These are phyloP conservation scores for Erpetoichthys calabaricus DNA, from an alignment of 2,797 vertebrate species.

Conservation along the genomic window DNA sequence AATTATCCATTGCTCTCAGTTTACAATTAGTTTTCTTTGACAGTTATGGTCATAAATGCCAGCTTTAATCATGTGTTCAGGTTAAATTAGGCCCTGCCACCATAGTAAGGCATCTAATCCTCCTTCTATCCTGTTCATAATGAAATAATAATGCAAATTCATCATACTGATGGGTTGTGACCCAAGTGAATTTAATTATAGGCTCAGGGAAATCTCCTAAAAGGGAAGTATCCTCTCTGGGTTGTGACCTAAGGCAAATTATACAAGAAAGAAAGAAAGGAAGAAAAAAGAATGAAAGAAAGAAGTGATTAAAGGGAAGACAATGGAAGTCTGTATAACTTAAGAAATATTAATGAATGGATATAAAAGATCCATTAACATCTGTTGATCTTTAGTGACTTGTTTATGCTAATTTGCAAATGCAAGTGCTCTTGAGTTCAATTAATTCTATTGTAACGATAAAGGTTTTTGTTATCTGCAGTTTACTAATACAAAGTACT, in stretches of 20 bases:
- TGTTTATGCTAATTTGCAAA: too few relatives aligned
- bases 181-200: slow-evolving; percentile 51
- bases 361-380: too few relatives aligned
- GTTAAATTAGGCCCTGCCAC: slow-evolving; percentile 43
- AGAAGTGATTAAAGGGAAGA: slow-evolving; percentile 44
- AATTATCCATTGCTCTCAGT: slow-evolving; percentile 47
- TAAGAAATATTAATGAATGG: too few relatives aligned
- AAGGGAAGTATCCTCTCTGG: slow-evolving; percentile 53
- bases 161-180: slow-evolving; percentile 40
- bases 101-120: slow-evolving; percentile 46
- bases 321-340: slow-evolving; percentile 24
- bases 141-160: slow-evolving; percentile 63
- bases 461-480: too few relatives aligned
- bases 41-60: slow-evolving; percentile 54
- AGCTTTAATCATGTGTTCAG: slow-evolving; percentile 51
- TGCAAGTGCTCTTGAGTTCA: too few relatives aligned
- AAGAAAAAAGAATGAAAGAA: slow-evolving; percentile 11
- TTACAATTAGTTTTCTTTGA: slow-evolving; percentile 55
- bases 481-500: too few relatives aligned
- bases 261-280: slow-evolving; percentile 45
- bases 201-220: slow-evolving; percentile 45
- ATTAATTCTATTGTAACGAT: too few relatives aligned
- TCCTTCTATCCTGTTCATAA: slow-evolving; percentile 47
- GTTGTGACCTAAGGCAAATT: slow-evolving; percentile 46
- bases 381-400: too few relatives aligned